Percentiles rank a stretch among this genome's conserved stretches.
These are phyloP conservation scores for Selene dorsalis DNA, from an alignment of 2,797 vertebrate species.

Conservation along the genomic window DNA sequence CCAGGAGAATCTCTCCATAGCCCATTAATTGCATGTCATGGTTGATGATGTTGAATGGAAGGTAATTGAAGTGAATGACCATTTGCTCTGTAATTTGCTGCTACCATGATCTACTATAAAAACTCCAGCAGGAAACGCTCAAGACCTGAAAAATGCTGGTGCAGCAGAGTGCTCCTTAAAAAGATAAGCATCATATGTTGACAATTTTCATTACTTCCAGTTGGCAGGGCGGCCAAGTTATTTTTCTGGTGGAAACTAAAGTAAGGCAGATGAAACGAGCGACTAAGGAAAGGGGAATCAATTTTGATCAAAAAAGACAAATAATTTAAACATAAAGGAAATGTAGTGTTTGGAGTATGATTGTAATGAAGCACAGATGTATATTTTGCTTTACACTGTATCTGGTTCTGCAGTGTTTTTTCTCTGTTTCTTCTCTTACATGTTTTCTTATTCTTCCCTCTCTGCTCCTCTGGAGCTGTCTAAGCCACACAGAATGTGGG, in stretches of 20 bases:
- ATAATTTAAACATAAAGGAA: constrained; percentile 87
- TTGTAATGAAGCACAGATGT: constrained; percentile 86
- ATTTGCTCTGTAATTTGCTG: constrained; percentile 84
- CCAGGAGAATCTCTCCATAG: constrained; percentile 67
- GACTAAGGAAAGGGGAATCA: constrained; percentile 76
- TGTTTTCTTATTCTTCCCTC: constrained; percentile 80
- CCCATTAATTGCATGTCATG: constrained; percentile 81
- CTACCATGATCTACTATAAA: constrained; percentile 82
- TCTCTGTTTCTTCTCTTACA: constrained; percentile 65
- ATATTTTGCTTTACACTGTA: constrained; percentile 81
- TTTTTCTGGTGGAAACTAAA: constrained; percentile 81
- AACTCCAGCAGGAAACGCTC: constrained; percentile 78
- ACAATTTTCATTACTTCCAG: constrained; percentile 85
- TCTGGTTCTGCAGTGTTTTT: constrained; percentile 63
- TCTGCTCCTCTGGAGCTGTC: constrained; percentile 72
- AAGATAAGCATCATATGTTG: constrained; percentile 86
- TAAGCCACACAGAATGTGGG: constrained; percentile 80
- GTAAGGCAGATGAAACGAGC: constrained; percentile 80
- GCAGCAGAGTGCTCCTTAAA: constrained; percentile 78
- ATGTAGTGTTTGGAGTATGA: constrained; percentile 84
- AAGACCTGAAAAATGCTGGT: constrained; percentile 74
- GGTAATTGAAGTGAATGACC: constrained; percentile 83
- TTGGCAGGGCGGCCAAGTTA: constrained; percentile 77
- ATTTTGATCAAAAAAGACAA: constrained; percentile 86
- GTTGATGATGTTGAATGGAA: constrained; percentile 78